Base-by-base conservation (phyloP, 2,113 vertebrate genomes). In the Tragelaphus scriptus region DNA sequence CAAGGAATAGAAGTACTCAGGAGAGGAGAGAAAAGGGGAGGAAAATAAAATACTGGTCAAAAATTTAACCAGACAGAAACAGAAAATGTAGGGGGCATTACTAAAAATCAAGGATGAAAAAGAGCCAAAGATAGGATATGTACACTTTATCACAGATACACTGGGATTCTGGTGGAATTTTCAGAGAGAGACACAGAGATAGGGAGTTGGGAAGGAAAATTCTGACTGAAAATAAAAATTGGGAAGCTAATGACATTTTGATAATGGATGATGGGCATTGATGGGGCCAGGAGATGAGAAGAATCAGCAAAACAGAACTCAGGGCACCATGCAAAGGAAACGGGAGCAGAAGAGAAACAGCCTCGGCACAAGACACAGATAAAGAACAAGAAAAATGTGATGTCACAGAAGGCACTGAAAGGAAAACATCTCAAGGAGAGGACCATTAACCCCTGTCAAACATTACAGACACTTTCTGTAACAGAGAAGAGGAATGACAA, bases 331-430 rank as follows among this genome's bases (percentile, higher is more conserved):
- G 75, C 15, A 91, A 94, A 82, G n/a, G 23, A 96, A 94, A 77
- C 13, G 5, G 88, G 55, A 88, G 7, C 14, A 25, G 17, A 85
- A 96, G 53, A 85, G 36, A 85, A 97, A 96, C 12, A 13, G 32
- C 53, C 28, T 91, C 85, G 55, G 44, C 58, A 81, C 0, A 15
- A 93, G 47, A 81, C 81, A 65, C 2, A 25, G 81, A 87, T 91
- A 88, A 88, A 44, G 8, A 79, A 87, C 85, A 96, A 49, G 81
- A 93, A 95, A 96, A 91, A 89, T 36, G 36, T 71, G 58, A 95
- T 85, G 77, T 81, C 59, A 40, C 0, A 40, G 32, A 77, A 95
- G 75, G 23, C 81, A 95, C 14, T 79, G 25, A 51, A 88, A 95
- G 91, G 84, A 61, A 88, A 63, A 81, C 51, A 91, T 58, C 59